phyloP scores from a whole-genome alignment of 2,113 vertebrate genomes.

The Jaculus jaculus region DNA sequence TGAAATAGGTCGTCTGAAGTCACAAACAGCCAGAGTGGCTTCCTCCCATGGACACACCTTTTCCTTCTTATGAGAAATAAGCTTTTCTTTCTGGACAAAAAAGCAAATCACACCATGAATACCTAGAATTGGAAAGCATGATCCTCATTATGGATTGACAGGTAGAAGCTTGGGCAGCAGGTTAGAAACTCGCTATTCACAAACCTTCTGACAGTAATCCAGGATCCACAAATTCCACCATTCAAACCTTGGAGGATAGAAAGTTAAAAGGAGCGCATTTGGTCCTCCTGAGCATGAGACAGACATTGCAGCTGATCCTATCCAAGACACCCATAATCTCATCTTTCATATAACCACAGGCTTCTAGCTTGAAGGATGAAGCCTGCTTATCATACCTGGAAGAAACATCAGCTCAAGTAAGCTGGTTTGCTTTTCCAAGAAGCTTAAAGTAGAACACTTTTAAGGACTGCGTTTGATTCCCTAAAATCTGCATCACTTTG shows the following conservation, averaged over 20 bases:
- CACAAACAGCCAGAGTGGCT: not conserved
- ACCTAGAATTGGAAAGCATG: not conserved
- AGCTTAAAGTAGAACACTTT: not conserved
- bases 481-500: rapidly evolving
- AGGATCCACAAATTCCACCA: not conserved
- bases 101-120: not conserved
- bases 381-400: not conserved
- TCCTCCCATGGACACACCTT: not conserved
- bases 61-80: not conserved
- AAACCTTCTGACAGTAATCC: not conserved
- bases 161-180: not conserved
- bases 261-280: not conserved
- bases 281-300: not conserved
- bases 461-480: not conserved
- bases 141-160: not conserved
- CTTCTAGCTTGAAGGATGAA: not conserved
- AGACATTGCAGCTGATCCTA: not conserved
- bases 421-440: not conserved
- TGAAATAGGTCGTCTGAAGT: not conserved
- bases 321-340: not conserved
- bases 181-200: not conserved
- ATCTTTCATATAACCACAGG: not conserved
- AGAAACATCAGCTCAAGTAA: not conserved
- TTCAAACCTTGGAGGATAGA: not conserved
- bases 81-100: not conserved